Evolutionary conservation across 1,140 invertebrate species (phyloP).

Genomic region (Drosophila equinoxialis): DNA sequence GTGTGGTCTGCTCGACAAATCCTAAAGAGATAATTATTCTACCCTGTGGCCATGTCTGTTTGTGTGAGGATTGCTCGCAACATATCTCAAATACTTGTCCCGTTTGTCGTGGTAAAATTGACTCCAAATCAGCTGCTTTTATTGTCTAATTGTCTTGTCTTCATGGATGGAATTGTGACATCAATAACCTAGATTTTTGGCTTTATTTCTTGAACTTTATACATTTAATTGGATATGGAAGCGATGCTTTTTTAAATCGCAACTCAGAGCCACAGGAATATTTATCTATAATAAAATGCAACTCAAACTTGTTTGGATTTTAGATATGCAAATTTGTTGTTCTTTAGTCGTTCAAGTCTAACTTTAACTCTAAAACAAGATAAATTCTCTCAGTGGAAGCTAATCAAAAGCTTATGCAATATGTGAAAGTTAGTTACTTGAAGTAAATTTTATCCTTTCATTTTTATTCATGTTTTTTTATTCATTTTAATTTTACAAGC

Average conservation of each 20-base stretch:
- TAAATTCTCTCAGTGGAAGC: no score
- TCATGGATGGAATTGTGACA: constrained; percentile 32
- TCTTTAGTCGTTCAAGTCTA: no score
- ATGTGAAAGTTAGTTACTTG: not conserved
- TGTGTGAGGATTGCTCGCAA: constrained; percentile 92
- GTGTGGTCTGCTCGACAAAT: constrained; percentile 89
- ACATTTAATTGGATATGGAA: no score
- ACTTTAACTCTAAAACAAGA: no score
- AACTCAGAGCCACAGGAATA: no score
- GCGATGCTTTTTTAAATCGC: no score
- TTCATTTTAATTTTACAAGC: constrained; percentile 46
- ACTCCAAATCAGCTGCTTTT: constrained; percentile 88
- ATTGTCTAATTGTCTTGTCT: constrained; percentile 84
- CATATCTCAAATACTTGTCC: constrained; percentile 88
- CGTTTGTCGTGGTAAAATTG: constrained; percentile 87
- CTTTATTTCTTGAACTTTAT: constrained; percentile 26
- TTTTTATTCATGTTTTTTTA: not conserved
- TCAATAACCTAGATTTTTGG: constrained; percentile 15
- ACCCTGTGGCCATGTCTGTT: constrained; percentile 92
- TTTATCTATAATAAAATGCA: no score
- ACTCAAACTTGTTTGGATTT: no score
- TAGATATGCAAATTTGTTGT: no score
- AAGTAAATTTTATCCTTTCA: not conserved
- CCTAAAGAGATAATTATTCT: constrained; percentile 91
- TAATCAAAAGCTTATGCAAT: not conserved